These are phyloP conservation scores for Sebastes nivosus DNA, from an alignment of 2,797 vertebrate genomes.

Conservation along the genomic window DNA sequence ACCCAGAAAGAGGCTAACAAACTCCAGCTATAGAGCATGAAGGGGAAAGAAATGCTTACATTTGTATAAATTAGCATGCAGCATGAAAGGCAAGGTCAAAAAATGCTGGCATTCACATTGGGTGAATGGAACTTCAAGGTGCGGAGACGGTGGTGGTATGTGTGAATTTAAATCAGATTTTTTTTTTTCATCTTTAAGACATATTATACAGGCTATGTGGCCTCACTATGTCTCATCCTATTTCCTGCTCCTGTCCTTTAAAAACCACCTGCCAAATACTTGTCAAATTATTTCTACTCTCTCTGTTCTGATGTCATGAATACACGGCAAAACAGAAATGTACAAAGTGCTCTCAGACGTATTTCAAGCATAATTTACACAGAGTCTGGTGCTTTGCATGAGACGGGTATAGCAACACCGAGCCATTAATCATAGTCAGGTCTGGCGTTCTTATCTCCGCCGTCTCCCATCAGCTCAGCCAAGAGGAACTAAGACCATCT, in stretches of 20 bases:
- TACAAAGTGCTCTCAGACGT: slow-evolving; percentile 37
- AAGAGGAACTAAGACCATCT: slow-evolving; percentile 66
- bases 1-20: slow-evolving; percentile 60
- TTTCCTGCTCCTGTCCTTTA: slow-evolving; percentile 28
- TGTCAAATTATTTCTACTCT: slow-evolving; percentile 47
- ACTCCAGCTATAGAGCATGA: slow-evolving; percentile 55
- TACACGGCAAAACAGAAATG: slow-evolving; percentile 32
- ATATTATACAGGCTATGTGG: slow-evolving; percentile 42
- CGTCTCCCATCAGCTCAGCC: slow-evolving; percentile 54
- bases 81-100: slow-evolving; percentile 72
- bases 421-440: slow-evolving; percentile 70
- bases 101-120: slow-evolving; percentile 53
- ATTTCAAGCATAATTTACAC: slow-evolving; percentile 50
- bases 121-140: slow-evolving; percentile 55
- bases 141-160: slow-evolving; percentile 6
- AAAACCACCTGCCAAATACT: slow-evolving; percentile 49
- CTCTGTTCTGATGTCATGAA: slow-evolving; percentile 37
- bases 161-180: slow-evolving; percentile 64
- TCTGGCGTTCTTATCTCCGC: slow-evolving; percentile 57
- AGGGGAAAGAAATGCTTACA: slow-evolving; percentile 69
- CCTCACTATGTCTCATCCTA: slow-evolving; percentile 24
- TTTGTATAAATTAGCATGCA: slow-evolving; percentile 80
- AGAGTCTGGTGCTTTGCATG: slow-evolving; percentile 51
- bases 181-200: not conserved
- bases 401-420: slow-evolving; percentile 36